phyloP scores from a whole-genome alignment of 2,113 vertebrate species.

The Peromyscus maniculatus region DNA sequence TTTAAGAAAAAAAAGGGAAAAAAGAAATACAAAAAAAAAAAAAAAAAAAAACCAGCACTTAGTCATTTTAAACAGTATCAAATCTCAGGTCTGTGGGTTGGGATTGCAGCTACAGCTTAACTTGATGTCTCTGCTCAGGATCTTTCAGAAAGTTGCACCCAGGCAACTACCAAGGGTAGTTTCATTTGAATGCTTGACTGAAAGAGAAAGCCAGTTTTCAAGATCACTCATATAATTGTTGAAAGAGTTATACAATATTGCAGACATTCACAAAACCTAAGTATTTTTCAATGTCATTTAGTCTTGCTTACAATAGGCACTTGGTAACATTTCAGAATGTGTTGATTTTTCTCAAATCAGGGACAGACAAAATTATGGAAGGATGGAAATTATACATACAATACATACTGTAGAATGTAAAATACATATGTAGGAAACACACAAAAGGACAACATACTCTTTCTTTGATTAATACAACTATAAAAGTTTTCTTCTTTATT shows the following conservation, averaged over 20 bases:
- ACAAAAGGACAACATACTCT: not conserved
- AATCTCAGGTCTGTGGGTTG: not conserved
- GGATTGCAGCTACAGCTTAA: not conserved
- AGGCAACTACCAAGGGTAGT: not conserved
- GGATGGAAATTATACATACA: not conserved
- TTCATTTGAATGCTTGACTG: not conserved
- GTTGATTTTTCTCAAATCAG: not conserved
- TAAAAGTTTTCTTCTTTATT: not conserved
- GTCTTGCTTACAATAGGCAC: slow-evolving; percentile 15
- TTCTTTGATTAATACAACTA: not conserved
- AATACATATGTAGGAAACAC: not conserved
- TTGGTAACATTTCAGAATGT: not conserved
- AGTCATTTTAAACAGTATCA: not conserved
- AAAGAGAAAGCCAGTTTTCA: not conserved
- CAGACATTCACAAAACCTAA: not conserved
- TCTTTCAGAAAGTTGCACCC: not conserved
- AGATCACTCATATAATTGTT: not conserved
- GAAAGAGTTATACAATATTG: not conserved
- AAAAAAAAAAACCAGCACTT: not conserved
- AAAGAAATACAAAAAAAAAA: too few relatives aligned
- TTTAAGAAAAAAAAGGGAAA: too few relatives aligned
- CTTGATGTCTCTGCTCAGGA: not conserved
- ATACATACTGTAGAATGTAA: not conserved
- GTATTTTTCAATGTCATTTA: not conserved
- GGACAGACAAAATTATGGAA: not conserved